phyloP scores from a whole-genome alignment of 2,113 vertebrate species.

The Ceyx melanurus region DNA sequence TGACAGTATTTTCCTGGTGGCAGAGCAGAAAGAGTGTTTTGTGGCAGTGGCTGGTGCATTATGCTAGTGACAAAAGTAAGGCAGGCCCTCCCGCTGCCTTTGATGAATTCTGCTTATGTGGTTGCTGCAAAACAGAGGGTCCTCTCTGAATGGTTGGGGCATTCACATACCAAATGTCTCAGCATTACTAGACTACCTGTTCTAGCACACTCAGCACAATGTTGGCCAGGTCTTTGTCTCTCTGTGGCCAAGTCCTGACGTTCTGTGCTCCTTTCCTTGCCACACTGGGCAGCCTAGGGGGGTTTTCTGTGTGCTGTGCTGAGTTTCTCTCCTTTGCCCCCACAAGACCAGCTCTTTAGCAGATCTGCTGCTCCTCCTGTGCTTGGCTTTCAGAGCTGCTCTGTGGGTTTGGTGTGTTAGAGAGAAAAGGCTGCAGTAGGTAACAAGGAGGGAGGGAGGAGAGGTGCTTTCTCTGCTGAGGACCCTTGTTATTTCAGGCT shows the following conservation, averaged over 20 bases:
- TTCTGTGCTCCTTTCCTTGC: background rate
- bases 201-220: constrained; percentile 34
- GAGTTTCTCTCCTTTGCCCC: background rate
- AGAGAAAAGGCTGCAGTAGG: background rate
- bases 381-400: background rate
- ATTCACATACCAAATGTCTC: constrained; percentile 59
- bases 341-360: background rate
- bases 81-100: constrained; percentile 40
- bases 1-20: constrained; percentile 14
- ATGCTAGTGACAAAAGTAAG: constrained; percentile 45
- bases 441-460: background rate
- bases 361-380: background rate
- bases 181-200: constrained; percentile 53
- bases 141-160: constrained; percentile 28
- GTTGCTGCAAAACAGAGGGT: constrained; percentile 44
- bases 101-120: constrained; percentile 57
- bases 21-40: constrained; percentile 46
- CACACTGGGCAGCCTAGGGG: background rate
- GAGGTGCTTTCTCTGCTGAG: background rate
- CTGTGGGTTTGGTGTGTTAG: background rate
- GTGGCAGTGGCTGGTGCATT: constrained; percentile 49
- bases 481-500: background rate
- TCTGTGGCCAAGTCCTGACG: constrained; percentile 2
- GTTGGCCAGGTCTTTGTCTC: constrained; percentile 24
- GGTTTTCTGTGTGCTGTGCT: background rate